Evolutionary conservation across 2,113 vertebrate genomes (phyloP).

Genomic region (Caretta caretta): DNA sequence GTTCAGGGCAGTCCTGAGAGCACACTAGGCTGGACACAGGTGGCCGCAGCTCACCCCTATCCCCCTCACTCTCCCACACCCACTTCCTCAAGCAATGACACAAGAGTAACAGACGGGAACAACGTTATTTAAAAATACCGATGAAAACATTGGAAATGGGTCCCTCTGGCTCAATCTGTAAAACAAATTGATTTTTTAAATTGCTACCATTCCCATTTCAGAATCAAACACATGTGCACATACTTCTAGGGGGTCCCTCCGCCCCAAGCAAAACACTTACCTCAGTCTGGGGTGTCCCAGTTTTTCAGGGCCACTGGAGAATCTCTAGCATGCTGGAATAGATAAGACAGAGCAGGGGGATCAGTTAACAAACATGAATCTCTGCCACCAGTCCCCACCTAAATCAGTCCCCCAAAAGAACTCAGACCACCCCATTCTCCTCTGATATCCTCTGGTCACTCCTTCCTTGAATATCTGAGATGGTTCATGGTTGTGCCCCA

Average conservation of each 20-base stretch:
- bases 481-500: neutral
- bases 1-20: neutral
- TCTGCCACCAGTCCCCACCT: neutral
- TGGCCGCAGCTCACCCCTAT: neutral
- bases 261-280: neutral
- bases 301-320: constrained; percentile 10
- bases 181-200: neutral
- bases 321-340: neutral
- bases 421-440: neutral
- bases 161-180: neutral
- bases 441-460: neutral
- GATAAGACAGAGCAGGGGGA: neutral
- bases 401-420: neutral
- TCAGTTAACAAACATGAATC: neutral
- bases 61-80: neutral
- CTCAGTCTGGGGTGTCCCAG: neutral
- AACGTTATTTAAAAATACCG: neutral
- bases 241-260: neutral
- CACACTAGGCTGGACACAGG: neutral
- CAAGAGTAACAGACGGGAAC: neutral
- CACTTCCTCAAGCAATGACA: neutral
- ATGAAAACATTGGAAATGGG: neutral
- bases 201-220: neutral
- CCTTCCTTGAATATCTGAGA: neutral
- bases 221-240: neutral